These are phyloP conservation scores for Dryobates pubescens DNA, from an alignment of 2,797 vertebrate genomes.

Conservation along the genomic window DNA sequence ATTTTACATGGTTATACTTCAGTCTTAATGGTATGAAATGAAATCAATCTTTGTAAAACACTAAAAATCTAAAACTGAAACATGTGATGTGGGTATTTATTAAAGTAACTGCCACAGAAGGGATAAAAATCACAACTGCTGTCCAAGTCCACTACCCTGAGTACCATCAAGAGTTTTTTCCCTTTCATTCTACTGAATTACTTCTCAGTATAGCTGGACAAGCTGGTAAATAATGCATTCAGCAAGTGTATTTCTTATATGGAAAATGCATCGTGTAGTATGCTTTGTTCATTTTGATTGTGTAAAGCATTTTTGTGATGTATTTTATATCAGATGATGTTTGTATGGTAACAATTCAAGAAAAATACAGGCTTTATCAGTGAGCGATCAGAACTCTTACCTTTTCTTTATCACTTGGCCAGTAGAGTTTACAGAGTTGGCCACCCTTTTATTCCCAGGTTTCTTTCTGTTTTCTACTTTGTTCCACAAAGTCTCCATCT, in stretches of 20 bases:
- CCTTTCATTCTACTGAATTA: not conserved
- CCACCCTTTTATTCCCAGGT: not conserved
- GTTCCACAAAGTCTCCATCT: not conserved
- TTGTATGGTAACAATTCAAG: not conserved
- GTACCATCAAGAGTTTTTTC: not conserved
- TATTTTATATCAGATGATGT: not conserved
- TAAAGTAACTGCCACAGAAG: not conserved
- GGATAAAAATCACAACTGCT: not conserved
- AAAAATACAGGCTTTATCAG: not conserved
- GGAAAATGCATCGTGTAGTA: not conserved
- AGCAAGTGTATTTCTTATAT: not conserved
- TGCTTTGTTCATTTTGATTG: not conserved
- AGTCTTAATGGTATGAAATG: not conserved
- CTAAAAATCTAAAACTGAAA: not conserved
- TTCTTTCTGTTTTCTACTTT: slow-evolving; percentile 14
- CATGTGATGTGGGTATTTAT: not conserved
- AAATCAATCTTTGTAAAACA: not conserved
- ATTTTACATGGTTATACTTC: not conserved
- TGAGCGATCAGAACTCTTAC: slow-evolving; percentile 20
- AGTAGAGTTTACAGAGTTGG: not conserved
- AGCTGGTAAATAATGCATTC: not conserved
- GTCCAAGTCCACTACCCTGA: not conserved
- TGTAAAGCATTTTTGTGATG: not conserved
- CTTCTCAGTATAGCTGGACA: not conserved
- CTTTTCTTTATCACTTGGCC: slow-evolving; percentile 12